A percentile compares a stretch with the other conserved stretches of the same genome.
Conservation (phyloP, 1,140 invertebrate genomes). For the Leguminivora glycinivorella region DNA sequence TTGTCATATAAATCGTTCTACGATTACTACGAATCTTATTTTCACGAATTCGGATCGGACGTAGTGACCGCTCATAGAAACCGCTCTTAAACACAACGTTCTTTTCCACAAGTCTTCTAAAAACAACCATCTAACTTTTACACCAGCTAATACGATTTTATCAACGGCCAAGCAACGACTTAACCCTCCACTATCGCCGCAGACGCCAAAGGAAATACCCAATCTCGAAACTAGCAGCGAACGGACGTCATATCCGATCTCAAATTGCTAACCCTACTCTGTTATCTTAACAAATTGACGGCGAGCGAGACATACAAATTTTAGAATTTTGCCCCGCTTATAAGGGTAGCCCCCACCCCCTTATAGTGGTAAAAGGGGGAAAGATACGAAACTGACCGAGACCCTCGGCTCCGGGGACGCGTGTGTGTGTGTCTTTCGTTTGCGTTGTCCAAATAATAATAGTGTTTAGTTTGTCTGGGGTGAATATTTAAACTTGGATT, state of each 20-base stretch:
- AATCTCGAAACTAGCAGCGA: constrained; percentile 13
- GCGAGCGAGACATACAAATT: constrained; percentile 59
- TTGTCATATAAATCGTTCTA: no score
- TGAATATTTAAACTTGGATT: constrained; percentile 33
- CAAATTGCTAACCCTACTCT: constrained; percentile 41
- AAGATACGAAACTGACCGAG: constrained; percentile 61
- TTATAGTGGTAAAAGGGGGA: constrained; percentile 58
- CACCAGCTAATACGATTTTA: neutral
- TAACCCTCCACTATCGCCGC: neutral
- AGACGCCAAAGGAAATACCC: constrained; percentile 18
- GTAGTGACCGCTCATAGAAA: no score
- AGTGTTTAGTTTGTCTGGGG: constrained; percentile 39
- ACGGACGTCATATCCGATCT: neutral
- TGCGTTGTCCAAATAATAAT: constrained; percentile 60
- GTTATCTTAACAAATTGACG: constrained; percentile 74
- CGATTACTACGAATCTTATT: no score
- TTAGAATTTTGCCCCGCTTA: constrained; percentile 72
- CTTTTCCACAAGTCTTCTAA: no score
- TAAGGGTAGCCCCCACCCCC: constrained; percentile 39
- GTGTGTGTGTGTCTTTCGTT: constrained; percentile 53
- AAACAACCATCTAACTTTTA: neutral
- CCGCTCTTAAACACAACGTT: no score
- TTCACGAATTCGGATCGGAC: no score
- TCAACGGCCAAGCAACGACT: neutral
- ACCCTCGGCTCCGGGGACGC: constrained; percentile 57